Percentiles rank a stretch among this genome's conserved stretches.
Evolutionary conservation across 1,140 invertebrate genomes (phyloP).

Genomic region (Tetragonula clypearis): DNA sequence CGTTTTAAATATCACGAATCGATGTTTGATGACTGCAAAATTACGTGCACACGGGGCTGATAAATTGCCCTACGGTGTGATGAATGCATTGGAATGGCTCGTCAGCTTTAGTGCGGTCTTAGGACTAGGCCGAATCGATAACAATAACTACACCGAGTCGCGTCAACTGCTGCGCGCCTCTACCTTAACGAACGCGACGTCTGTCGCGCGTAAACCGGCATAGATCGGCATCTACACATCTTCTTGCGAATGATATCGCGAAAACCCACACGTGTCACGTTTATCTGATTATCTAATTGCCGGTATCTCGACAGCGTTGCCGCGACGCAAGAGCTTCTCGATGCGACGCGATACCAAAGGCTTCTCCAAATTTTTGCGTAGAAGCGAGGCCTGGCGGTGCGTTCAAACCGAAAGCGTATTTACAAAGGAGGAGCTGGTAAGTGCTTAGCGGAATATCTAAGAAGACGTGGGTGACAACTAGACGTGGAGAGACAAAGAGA

Average conservation of each 20-base stretch:
- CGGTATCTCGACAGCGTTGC: background rate
- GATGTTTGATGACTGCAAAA: constrained; percentile 15
- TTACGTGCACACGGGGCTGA: constrained; percentile 25
- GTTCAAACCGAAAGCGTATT: constrained; percentile 15
- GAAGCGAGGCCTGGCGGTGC: background rate
- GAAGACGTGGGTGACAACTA: constrained; percentile 4
- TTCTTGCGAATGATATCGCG: constrained; percentile 1
- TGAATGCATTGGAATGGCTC: constrained; percentile 60
- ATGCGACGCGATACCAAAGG: background rate
- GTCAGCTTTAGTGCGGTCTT: constrained; percentile 64
- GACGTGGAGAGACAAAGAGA: constrained; percentile 1
- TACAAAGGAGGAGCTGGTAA: constrained; percentile 19
- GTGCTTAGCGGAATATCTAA: constrained; percentile 13
- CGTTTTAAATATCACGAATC: background rate
- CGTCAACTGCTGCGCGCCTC: constrained; percentile 25
- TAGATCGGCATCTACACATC: background rate
- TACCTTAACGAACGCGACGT: background rate
- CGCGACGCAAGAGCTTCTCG: background rate
- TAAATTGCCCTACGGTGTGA: constrained; percentile 51
- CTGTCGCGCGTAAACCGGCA: background rate
- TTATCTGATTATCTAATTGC: constrained; percentile 23
- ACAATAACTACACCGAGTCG: constrained; percentile 64
- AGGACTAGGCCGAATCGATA: constrained; percentile 72
- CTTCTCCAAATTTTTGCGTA: background rate
- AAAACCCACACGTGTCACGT: background rate